phyloP scores from a whole-genome alignment of 2,797 vertebrate genomes.

The Urosaurus nigricauda region DNA sequence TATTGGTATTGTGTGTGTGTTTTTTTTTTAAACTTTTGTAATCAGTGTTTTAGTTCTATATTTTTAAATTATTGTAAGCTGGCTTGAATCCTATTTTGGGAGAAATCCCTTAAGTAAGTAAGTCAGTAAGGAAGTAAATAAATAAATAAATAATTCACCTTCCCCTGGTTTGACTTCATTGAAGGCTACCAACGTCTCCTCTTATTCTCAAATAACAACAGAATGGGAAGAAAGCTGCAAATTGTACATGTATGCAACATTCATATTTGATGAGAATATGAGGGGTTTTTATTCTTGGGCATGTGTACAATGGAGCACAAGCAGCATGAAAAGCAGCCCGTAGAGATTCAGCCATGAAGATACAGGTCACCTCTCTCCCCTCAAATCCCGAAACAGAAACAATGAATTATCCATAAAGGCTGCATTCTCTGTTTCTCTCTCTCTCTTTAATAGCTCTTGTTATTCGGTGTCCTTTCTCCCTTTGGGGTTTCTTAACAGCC shows the following conservation, averaged over 20 bases:
- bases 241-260: neutral
- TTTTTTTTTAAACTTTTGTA: too few species aligned
- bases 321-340: neutral
- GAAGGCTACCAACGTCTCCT: too few species aligned
- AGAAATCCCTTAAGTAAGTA: too few species aligned
- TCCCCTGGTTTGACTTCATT: neutral
- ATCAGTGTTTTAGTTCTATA: too few species aligned
- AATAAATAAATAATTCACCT: neutral
- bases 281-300: neutral
- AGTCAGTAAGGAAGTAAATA: too few species aligned
- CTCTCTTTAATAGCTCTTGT: slow-evolving; percentile 26
- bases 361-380: neutral
- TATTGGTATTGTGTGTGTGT: too few species aligned
- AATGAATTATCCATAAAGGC: slow-evolving; percentile 32
- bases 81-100: too few species aligned
- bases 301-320: neutral
- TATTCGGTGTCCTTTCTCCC: slow-evolving; percentile 15
- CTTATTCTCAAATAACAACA: neutral
- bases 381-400: slow-evolving; percentile 9
- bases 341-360: neutral
- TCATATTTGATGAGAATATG: neutral
- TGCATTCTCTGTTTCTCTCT: neutral
- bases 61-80: too few species aligned
- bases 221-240: neutral
- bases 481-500: slow-evolving; percentile 2